Evolutionary conservation across 2,888 invertebrate genomes (phyloP).

Genomic region (Autographa gamma): DNA sequence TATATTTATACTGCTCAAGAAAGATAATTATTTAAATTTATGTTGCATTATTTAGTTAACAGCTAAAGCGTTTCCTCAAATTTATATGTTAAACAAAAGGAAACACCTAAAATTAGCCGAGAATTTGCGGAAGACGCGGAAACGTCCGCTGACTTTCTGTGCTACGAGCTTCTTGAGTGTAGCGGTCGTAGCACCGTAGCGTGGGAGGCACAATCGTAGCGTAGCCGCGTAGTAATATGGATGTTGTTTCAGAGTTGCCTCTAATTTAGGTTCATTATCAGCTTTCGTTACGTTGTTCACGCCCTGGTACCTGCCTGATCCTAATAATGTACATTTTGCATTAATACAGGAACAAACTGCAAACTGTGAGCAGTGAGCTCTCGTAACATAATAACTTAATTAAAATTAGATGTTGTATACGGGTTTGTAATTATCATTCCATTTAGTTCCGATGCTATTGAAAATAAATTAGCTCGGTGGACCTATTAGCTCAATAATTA

Average conservation of each 20-base stretch:
- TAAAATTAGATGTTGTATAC: conserved; percentile 7
- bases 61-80: neutral
- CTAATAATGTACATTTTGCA: conserved; percentile 28
- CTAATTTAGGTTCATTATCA: conserved; percentile 46
- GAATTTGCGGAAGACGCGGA: conserved; percentile 67
- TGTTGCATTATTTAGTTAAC: neutral
- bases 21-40: conserved; percentile 1
- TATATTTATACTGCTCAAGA: neutral
- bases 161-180: conserved; percentile 48
- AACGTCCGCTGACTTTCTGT: conserved; percentile 55
- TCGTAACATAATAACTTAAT: conserved; percentile 18
- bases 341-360: conserved; percentile 11
- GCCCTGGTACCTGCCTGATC: conserved; percentile 20
- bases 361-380: conserved; percentile 13
- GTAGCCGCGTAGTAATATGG: conserved; percentile 17
- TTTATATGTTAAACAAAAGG: conserved; percentile 32
- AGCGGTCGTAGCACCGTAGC: conserved; percentile 45
- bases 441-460: neutral
- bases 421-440: neutral
- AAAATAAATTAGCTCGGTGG: neutral
- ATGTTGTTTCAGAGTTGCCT: conserved; percentile 36
- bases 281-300: conserved; percentile 33
- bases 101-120: conserved; percentile 72
- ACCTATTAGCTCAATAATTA: neutral
- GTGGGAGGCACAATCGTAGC: conserved; percentile 41